These are phyloP conservation scores for Phengaris alcon DNA, from an alignment of 2,888 invertebrate species.

Conservation along the genomic window DNA sequence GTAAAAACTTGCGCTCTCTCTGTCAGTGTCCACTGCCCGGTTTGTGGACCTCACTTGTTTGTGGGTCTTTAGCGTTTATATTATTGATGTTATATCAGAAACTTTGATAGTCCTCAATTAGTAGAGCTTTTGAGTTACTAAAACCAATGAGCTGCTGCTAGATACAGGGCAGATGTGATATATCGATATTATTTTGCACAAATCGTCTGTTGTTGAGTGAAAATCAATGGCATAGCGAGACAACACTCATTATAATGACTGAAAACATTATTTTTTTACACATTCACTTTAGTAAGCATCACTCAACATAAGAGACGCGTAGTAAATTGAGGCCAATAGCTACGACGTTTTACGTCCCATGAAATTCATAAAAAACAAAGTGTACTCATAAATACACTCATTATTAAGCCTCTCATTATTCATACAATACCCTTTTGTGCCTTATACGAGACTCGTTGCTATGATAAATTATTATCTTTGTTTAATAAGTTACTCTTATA, in stretches of 20 bases:
- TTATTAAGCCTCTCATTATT: conserved; percentile 22
- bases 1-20: conserved; percentile 41
- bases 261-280: no score
- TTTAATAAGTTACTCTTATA: neutral
- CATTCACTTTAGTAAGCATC: neutral
- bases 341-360: conserved; percentile 17
- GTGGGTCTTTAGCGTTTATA: conserved; percentile 1
- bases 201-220: no score
- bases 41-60: conserved; percentile 47
- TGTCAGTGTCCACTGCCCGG: conserved; percentile 48
- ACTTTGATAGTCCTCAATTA: no score
- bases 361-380: conserved; percentile 12
- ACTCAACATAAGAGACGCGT: conserved; percentile 1
- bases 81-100: neutral
- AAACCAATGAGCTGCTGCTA: no score
- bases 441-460: conserved; percentile 15
- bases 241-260: no score
- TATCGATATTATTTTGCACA: no score
- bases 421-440: conserved; percentile 13
- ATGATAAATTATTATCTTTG: conserved; percentile 11
- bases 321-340: conserved; percentile 13
- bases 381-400: conserved; percentile 15
- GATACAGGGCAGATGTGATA: no score
- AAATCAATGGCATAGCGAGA: no score
- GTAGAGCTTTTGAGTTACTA: no score